Evolutionary conservation across 2,113 vertebrate species (phyloP), one percentile per base, ranked within the genome.

Genomic region (Coptodon rendalli): DNA sequence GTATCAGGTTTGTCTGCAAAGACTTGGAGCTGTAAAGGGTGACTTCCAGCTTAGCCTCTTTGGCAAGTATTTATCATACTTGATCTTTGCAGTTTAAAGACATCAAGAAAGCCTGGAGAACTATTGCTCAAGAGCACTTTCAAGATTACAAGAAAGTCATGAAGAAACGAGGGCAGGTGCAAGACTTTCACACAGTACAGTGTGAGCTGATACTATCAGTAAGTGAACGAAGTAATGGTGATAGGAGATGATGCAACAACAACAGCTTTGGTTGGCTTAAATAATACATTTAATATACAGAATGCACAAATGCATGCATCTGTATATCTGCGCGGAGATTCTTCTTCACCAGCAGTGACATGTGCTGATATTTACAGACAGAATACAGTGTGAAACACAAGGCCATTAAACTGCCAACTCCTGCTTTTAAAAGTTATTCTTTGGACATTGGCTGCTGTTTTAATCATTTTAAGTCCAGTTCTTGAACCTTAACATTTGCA

Each of bases 111-210:
- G 61, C 10, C 61, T 13, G 61, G 34, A 38, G 61, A 66, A 38
- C 19, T 38, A n/a, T 66, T 66, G 19, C 34, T 66, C 10, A 66
- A 66, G 61, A 66, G 17, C 4, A 66, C 61, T 66, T 66, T 66
- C 34, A 66, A 38, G 34, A 66, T 66, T 66, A 66, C 34, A 66
- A 66, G 34, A 66, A 38, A 38, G 0, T 22, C 61, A 8, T 38
- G 19, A 66, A 38, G 0, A 66, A 66, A 38, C 0, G 4, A 38
- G 61, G 0, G 61, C 34, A 66, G 19, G 19, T 1, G 6, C 6
- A 38, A 66, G 4, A 66, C 61, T 66, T 66, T 66, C 34, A 66
- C 61, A 66, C 6, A 66, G 19, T n/a, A 38, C 61, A 66, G 10
- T 66, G 13, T 66, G 6, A 66, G 61, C 61, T 66, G 19, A 38